Conservation (phyloP, 1,140 invertebrate species). For the Vanessa tameamea region DNA sequence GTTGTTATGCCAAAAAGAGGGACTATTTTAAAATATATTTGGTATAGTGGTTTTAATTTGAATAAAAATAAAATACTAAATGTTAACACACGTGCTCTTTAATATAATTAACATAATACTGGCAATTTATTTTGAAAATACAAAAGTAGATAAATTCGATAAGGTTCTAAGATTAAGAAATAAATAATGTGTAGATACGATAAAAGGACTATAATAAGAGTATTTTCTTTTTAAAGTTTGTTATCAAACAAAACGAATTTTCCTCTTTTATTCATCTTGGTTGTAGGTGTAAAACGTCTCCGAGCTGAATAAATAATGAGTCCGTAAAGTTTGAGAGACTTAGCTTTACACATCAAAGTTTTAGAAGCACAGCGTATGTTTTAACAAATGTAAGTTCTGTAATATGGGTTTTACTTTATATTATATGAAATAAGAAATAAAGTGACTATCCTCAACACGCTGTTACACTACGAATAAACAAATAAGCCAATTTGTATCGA, state of each 20-base stretch:
- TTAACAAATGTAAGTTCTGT: not conserved
- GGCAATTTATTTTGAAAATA: no score
- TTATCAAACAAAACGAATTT: constrained; percentile 6
- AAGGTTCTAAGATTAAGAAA: no score
- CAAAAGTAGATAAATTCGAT: no score
- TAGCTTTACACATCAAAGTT: not conserved
- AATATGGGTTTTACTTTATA: not conserved
- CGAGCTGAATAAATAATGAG: constrained; percentile 17
- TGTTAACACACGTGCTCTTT: no score
- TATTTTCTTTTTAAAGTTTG: not conserved
- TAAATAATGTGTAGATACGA: no score
- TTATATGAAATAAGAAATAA: no score
- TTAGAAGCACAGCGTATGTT: not conserved
- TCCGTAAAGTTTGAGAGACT: constrained; percentile 6
- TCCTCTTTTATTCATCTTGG: not conserved
- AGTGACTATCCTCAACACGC: not conserved
- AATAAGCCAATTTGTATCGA: no score
- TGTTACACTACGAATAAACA: not conserved
- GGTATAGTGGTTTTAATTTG: no score
- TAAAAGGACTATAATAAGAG: not conserved
- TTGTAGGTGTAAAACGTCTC: constrained; percentile 10
- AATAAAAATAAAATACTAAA: no score
- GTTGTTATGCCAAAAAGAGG: no score
- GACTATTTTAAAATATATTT: no score
- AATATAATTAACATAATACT: no score